phyloP scores from a whole-genome alignment of 2,888 invertebrate genomes.

The Nymphalis c-album region DNA sequence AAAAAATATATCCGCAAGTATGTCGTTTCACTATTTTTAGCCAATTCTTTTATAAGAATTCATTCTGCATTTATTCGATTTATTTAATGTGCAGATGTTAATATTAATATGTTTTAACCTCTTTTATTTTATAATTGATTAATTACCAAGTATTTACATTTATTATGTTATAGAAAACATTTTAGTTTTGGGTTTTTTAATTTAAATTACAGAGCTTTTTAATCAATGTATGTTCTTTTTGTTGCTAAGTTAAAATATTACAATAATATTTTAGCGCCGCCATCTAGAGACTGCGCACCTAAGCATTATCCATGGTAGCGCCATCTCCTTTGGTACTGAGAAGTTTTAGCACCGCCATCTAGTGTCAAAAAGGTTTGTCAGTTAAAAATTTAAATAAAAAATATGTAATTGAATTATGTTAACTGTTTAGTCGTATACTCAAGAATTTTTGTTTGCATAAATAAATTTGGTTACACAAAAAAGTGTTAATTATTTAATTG shows the following conservation, averaged over 20 bases:
- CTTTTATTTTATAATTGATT: no score
- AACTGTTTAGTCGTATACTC: no score
- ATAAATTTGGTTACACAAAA: background rate
- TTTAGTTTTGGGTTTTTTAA: no score
- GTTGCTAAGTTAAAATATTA: background rate
- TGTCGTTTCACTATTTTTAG: slow-evolving; percentile 2
- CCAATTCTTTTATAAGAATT: background rate
- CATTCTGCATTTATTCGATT: no score
- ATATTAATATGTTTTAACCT: no score
- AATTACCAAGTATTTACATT: no score
- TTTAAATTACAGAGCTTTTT: no score
- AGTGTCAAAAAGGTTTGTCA: background rate
- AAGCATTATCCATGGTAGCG: background rate
- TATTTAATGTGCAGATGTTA: no score
- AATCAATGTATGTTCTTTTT: background rate
- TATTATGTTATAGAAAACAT: no score
- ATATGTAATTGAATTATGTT: no score
- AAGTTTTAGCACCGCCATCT: background rate
- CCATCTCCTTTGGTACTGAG: background rate
- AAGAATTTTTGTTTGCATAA: background rate
- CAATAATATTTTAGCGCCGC: background rate
- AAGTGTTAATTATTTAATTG: no score
- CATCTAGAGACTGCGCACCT: background rate
- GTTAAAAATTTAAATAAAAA: background rate
- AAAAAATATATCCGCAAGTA: slow-evolving; percentile 11